Base-by-base conservation (phyloP, 2,113 vertebrate species). In the Montifringilla adamsi region DNA sequence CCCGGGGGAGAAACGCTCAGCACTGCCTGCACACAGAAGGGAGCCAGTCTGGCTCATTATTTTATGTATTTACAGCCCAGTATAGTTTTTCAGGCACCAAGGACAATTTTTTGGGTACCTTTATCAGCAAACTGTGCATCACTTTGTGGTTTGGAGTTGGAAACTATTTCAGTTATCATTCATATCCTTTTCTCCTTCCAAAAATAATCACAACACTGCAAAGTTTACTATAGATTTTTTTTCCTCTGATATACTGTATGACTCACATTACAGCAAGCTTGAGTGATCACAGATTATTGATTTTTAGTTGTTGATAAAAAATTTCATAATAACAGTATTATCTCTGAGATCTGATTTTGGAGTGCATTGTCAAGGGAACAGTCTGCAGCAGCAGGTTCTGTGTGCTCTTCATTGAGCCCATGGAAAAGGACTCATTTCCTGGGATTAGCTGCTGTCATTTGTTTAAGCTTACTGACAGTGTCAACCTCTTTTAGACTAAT, bases 261-360 rank as follows among this genome's bases (percentile, higher is more conserved):
- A 94, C 31, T 96, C 70, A 39, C 33, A 30, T 55, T 87, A 46
- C 37, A 69, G 44, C 74, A 84, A 93, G 73, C 84, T 73, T 66
- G 35, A 95, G 50, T 20, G 31, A 88, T 68, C 74, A 80, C 27
- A 85, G 49, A 78, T 92, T 92, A 96, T 95, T 93, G 72, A 95
- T 91, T 97, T 92, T 95, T 78, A 94, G 60, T 58, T 95, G 81
- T 90, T 46, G 68, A 89, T 90, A 88, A 89, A 95, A 89, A 92
- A 90, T 68, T 79, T 74, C 60, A 58, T 96, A 90, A 93, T 94
- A 89, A 76, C 64, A 41, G 7, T 73, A 88, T 63, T 96, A 93
- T 87, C 76, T 91, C 78, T 93, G 73, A 91, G 47, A 10, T 26
- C 37, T 80, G 33, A 62, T 93, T 95, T 83, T 94, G 62, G 66